Evolutionary conservation across 1,140 invertebrate species (phyloP).

Genomic region (Nephotettix cincticeps): DNA sequence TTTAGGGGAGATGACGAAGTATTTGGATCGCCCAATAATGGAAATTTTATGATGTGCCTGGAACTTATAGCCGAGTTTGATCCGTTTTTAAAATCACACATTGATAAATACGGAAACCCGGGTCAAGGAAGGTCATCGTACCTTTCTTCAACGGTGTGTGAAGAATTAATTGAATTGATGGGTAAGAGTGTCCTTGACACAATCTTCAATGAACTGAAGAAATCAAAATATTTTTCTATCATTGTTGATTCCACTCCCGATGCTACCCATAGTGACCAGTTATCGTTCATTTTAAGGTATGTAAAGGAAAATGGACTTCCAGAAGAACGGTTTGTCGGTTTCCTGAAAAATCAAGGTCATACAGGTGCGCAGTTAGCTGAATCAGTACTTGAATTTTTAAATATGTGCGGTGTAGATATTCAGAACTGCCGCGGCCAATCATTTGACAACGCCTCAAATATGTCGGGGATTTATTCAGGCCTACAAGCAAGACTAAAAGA

Average conservation of each 20-base stretch:
- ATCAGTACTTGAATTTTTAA: not conserved
- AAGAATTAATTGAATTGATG: too few relatives aligned
- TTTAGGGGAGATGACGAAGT: not conserved
- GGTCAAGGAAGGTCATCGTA: too few relatives aligned
- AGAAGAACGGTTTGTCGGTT: not conserved
- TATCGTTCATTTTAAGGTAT: not conserved
- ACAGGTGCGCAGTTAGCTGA: not conserved
- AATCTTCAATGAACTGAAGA: not conserved
- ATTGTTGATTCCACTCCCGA: too few relatives aligned
- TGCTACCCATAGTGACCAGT: not conserved
- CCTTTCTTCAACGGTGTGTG: not conserved
- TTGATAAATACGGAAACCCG: too few relatives aligned
- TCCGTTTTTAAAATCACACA: too few relatives aligned
- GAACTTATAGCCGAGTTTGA: too few relatives aligned
- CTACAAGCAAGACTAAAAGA: too few relatives aligned
- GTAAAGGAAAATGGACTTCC: not conserved
- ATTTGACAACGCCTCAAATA: too few relatives aligned
- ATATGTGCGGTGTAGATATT: not conserved
- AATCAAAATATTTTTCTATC: not conserved
- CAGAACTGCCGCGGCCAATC: not conserved
- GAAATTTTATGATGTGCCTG: not conserved
- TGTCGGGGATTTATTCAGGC: too few relatives aligned
- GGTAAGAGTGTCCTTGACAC: not conserved
- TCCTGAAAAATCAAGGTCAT: constrained; percentile 1
- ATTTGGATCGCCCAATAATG: not conserved